Conservation (phyloP, 35 echinoderm and acorn worm genomes). For the Acanthaster planci region DNA sequence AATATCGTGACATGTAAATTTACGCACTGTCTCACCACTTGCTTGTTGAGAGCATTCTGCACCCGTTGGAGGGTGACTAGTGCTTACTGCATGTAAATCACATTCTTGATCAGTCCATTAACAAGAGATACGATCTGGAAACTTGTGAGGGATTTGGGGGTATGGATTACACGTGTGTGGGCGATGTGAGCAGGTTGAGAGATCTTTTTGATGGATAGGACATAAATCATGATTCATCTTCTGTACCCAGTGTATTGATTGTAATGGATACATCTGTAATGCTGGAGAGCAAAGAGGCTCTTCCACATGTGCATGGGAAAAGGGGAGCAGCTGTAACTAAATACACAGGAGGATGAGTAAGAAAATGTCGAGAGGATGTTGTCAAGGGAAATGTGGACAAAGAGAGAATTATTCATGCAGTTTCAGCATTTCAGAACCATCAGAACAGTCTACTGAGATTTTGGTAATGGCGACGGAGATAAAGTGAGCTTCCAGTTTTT, state of each 20-base stretch:
- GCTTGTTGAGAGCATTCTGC: too few species aligned
- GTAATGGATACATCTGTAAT: slow-evolving; percentile 6
- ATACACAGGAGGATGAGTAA: slow-evolving; percentile 28
- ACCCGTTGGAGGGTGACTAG: too few species aligned
- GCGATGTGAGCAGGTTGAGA: too few species aligned
- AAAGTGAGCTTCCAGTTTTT: too few species aligned
- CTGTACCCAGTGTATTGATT: background rate
- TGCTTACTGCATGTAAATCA: background rate
- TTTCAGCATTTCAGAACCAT: too few species aligned
- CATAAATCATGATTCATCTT: slow-evolving; percentile 22
- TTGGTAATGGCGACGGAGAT: too few species aligned
- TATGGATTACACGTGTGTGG: slow-evolving; percentile 7
- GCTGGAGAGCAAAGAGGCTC: background rate
- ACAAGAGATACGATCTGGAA: background rate
- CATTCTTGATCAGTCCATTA: slow-evolving; percentile 17
- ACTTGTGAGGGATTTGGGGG: background rate
- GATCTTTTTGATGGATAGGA: background rate
- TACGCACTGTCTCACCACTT: too few species aligned
- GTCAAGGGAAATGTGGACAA: too few species aligned
- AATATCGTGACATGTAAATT: too few species aligned
- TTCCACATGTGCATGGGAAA: too few species aligned
- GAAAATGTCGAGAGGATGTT: background rate
- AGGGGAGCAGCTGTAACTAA: background rate
- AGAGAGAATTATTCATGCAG: too few species aligned
- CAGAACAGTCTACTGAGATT: too few species aligned